Evolutionary conservation across 2,797 vertebrate genomes (phyloP).

Genomic region (Pipistrellus nathusii): DNA sequence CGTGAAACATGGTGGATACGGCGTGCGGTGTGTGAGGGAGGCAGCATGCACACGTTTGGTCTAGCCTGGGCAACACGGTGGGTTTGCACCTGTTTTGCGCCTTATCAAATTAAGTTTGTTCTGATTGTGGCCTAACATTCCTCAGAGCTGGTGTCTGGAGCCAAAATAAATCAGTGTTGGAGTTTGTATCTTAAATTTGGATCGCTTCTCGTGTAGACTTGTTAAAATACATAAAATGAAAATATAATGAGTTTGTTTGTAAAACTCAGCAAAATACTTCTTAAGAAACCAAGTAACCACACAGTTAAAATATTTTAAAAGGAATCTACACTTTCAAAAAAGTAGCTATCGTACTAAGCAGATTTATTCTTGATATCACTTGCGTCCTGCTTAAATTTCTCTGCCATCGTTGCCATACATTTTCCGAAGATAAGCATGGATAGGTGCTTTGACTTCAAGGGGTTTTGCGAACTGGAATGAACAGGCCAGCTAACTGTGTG

Average conservation of each 20-base stretch:
- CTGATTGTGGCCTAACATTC: not conserved
- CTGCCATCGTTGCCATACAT: not conserved
- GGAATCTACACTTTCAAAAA: not conserved
- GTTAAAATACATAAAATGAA: not conserved
- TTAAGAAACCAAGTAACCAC: not conserved
- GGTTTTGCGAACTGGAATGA: not conserved
- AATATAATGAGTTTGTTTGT: not conserved
- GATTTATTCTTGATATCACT: not conserved
- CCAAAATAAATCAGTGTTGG: not conserved
- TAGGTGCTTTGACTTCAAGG: not conserved
- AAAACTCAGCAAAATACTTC: not conserved
- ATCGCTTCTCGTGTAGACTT: not conserved
- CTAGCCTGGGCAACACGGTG: not conserved
- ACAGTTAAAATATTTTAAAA: not conserved
- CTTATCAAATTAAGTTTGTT: not conserved
- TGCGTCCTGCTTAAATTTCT: not conserved
- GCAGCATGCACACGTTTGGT: rapidly evolving
- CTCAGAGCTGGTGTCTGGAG: rapidly evolving
- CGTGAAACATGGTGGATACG: rapidly evolving
- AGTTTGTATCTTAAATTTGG: not conserved
- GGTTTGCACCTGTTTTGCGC: not conserved
- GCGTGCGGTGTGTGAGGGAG: not conserved
- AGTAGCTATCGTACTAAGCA: not conserved
- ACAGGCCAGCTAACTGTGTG: not conserved
- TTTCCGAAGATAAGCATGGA: not conserved